These are phyloP conservation scores for Rhopalosiphum padi DNA, from an alignment of 1,140 invertebrate species.

Conservation along the genomic window DNA sequence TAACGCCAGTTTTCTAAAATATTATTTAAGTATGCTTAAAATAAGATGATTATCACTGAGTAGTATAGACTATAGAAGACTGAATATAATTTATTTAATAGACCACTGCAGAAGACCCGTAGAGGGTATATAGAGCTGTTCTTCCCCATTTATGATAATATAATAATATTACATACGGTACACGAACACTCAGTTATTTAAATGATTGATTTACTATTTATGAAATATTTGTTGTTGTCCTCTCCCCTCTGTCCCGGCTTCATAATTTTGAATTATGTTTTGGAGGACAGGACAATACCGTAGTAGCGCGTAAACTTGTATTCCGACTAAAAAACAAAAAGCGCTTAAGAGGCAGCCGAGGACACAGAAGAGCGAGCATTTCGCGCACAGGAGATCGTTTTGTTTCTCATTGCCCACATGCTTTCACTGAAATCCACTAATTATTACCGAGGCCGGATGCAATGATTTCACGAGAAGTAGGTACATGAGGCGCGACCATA, in stretches of 20 bases:
- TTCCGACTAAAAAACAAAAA: background rate
- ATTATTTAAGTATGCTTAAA: background rate
- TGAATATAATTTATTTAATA: background rate
- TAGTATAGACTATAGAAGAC: background rate
- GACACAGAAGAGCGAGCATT: background rate
- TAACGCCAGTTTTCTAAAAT: background rate
- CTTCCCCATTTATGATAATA: too few relatives aligned
- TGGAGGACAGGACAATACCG: background rate
- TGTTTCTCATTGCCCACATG: background rate
- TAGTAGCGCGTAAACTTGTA: background rate
- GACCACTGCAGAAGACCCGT: too few relatives aligned
- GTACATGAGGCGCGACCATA: background rate
- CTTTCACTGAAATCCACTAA: constrained; percentile 38
- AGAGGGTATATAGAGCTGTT: too few relatives aligned
- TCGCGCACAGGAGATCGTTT: background rate
- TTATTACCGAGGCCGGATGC: background rate
- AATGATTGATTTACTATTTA: too few relatives aligned
- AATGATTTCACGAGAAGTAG: background rate
- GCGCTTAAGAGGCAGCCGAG: background rate
- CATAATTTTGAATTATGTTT: background rate
- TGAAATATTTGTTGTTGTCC: too few relatives aligned
- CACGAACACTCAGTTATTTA: too few relatives aligned
- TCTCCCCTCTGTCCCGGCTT: background rate
- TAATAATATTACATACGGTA: too few relatives aligned
- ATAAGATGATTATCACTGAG: background rate